These are phyloP conservation scores for Neodon shergylaensis DNA, from an alignment of 2,113 vertebrate genomes.

Conservation along the genomic window DNA sequence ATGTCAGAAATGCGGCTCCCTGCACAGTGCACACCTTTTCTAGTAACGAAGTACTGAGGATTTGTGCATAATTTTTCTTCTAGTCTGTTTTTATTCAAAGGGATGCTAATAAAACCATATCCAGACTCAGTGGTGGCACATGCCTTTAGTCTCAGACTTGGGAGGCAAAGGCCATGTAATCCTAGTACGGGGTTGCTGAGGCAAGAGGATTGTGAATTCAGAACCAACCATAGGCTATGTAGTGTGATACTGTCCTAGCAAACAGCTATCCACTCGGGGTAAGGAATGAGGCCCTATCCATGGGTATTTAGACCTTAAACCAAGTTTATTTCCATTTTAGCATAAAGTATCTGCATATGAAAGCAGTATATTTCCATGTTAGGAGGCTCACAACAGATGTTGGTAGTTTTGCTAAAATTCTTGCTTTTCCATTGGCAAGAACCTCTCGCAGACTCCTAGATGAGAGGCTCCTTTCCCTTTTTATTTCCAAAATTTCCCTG, in stretches of 20 bases:
- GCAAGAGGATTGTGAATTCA: not conserved
- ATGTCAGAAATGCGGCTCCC: not conserved
- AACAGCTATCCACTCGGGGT: too few relatives aligned
- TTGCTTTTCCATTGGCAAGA: not conserved
- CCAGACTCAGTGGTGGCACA: not conserved
- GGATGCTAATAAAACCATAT: not conserved
- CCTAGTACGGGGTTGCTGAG: not conserved
- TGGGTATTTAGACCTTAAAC: not conserved
- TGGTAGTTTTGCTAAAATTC: not conserved
- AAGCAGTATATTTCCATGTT: not conserved
- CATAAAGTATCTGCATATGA: not conserved
- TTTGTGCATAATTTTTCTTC: slow-evolving; percentile 27
- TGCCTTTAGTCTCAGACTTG: too few relatives aligned
- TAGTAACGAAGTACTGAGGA: slow-evolving; percentile 7
- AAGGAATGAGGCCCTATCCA: not conserved
- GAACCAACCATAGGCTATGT: not conserved
- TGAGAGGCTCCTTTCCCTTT: not conserved
- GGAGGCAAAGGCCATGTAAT: not conserved
- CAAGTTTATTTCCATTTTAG: not conserved
- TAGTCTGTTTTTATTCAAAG: slow-evolving; percentile 35
- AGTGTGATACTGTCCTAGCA: not conserved
- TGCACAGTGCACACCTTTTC: slow-evolving; percentile 46
- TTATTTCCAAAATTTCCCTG: not conserved
- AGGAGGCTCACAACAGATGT: not conserved
- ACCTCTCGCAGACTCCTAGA: not conserved